phyloP scores from a whole-genome alignment of 2,113 vertebrate genomes.

The Jaculus jaculus region DNA sequence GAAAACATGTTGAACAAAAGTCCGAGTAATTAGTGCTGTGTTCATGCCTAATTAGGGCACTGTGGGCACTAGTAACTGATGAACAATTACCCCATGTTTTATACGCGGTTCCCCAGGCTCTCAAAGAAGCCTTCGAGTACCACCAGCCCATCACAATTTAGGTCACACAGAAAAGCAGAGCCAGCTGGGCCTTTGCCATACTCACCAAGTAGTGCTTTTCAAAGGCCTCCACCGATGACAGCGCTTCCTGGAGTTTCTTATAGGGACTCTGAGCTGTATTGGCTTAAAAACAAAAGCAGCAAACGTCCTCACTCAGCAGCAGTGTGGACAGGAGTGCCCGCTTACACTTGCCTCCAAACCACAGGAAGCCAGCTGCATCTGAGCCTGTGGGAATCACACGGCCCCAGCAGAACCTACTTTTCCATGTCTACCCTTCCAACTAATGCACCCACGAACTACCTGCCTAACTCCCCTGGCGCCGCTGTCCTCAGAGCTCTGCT shows the following conservation, averaged over 20 bases:
- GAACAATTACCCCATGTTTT: neutral
- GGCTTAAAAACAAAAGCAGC: conserved; percentile 84
- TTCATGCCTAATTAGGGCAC: neutral
- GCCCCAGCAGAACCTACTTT: neutral
- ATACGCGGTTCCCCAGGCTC: neutral
- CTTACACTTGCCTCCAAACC: neutral
- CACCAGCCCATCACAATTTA: neutral
- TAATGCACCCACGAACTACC: neutral
- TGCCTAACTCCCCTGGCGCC: neutral
- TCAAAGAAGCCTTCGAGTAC: neutral
- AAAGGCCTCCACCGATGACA: conserved; percentile 97
- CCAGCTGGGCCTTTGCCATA: neutral
- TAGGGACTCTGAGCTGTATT: conserved; percentile 96
- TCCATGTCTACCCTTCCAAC: neutral
- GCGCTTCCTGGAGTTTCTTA: conserved; percentile 97
- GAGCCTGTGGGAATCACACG: neutral
- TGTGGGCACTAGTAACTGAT: neutral
- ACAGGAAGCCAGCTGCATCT: neutral
- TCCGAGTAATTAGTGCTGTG: neutral
- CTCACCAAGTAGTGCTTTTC: conserved; percentile 98
- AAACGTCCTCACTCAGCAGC: neutral
- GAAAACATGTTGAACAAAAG: neutral
- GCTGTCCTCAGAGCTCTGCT: neutral
- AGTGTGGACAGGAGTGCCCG: fast-evolving
- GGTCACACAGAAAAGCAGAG: neutral